These are phyloP conservation scores for Pachyuromys duprasi DNA, from an alignment of 2,797 vertebrate genomes.

Conservation along the genomic window DNA sequence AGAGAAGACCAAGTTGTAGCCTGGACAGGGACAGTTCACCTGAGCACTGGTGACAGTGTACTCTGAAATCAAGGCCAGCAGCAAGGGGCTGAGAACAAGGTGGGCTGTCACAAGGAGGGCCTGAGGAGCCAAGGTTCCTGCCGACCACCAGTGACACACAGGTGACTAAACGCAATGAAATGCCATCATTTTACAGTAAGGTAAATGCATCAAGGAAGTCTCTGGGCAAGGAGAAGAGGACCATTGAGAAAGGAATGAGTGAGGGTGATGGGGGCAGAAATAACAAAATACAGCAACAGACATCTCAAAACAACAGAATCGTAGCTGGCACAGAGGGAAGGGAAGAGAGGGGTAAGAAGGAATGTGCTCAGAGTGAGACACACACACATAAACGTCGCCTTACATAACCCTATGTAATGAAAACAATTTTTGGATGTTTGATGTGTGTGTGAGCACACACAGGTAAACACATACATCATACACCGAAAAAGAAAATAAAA, in stretches of 20 bases:
- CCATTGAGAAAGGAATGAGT: fast-evolving
- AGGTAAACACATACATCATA: neutral
- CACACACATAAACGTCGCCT: neutral
- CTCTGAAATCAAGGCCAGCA: neutral
- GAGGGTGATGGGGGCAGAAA: neutral
- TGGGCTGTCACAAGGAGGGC: neutral
- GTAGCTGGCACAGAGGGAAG: neutral
- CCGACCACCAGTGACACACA: neutral
- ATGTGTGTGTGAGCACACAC: too few species aligned
- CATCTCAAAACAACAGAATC: neutral
- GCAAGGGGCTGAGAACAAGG: neutral
- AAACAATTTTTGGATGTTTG: neutral
- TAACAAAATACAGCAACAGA: too few species aligned
- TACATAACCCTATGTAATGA: neutral
- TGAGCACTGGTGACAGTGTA: too few species aligned
- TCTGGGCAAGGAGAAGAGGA: too few species aligned
- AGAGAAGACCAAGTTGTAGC: neutral
- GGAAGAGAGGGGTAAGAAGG: neutral
- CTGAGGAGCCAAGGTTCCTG: neutral
- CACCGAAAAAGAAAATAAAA: neutral
- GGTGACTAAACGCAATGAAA: neutral
- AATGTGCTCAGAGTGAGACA: neutral
- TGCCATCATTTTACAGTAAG: neutral
- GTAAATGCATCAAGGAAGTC: neutral
- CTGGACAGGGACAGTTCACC: neutral